Base-by-base conservation (phyloP, 2,888 invertebrate species). In the Acanthosoma haemorrhoidale region DNA sequence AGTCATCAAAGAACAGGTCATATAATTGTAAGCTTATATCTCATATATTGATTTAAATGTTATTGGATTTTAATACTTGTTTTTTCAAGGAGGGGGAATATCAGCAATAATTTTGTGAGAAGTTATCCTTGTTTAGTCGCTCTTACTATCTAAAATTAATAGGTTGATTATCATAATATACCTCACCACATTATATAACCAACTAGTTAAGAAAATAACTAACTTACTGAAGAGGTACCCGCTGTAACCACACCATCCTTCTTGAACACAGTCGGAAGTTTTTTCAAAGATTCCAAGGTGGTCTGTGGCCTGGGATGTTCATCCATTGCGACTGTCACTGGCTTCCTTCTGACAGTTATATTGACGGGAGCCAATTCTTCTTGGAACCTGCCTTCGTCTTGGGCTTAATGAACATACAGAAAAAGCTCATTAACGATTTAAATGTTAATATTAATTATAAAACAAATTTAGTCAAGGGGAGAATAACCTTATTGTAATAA, bases 161-260 rank as follows among this genome's bases (percentile, higher is more conserved):
- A n/a, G n/a, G n/a, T n/a, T n/a, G n/a, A n/a, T n/a, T n/a, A n/a
- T n/a, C n/a, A n/a, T n/a, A n/a, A n/a, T n/a, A n/a, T n/a, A n/a
- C n/a, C n/a, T n/a, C n/a, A n/a, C n/a, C n/a, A n/a, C n/a, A n/a
- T n/a, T n/a, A n/a, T n/a, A n/a, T n/a, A n/a, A n/a, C n/a, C n/a
- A n/a, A n/a, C n/a, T n/a, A n/a, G n/a, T 15, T 41, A 41, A 41
- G 4, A 41, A 41, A 41, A 13, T 41, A 13, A 9, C n/a, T 6
- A n/a, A 72, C 86, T 85, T 81, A 95, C 94, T 3, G 96, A 96
- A 60, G 97, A 95, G 74, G 89, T 88, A 15, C 95, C 98, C 71
- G 97, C 97, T 5, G 96, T 96, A 13, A 97, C 96, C 2, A 92
- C 84, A 0, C 97, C 98, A 75, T 92, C 89, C 80, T 96, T 94